Base-by-base conservation (phyloP, 2,797 vertebrate genomes). In the Microctenopoma steveboyesi region DNA sequence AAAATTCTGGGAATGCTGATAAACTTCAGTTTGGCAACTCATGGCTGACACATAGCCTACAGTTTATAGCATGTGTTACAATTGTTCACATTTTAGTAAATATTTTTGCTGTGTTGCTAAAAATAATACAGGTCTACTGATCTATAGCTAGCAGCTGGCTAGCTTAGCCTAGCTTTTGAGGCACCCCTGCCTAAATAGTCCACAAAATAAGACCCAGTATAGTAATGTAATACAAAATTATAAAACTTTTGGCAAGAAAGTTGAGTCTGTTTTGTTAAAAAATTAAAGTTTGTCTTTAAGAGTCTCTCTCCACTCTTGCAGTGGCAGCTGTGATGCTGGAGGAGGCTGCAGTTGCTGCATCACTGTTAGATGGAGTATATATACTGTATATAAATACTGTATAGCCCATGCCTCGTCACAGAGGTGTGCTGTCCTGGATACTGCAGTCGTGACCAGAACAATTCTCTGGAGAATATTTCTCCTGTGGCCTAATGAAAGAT, bases 381-480 rank as follows among this genome's bases (percentile, higher is more conserved):
- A 6, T 14, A 12, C 60, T 54, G 50, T 54, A 25, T 63, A 57
- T 77, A 88, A 88, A 86, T 79, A 86, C 8, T 39, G 75, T 51
- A 50, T 15, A 50, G 63, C 68, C 35, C 9, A 4, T 60, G 73
- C 9, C 68, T 72, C 87, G 81, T 86, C 76, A 83, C 56, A 69
- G 79, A 88, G 71, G 84, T 83, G 82, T 82, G 83, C 73, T 76
- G 57, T 74, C 67, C 80, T 85, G 76, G 81, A 79, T 69, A 73
- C 73, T 81, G 65, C 79, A 76, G 69, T 60, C 73, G 71, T 84
- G 74, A 83, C 69, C 76, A 83, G 65, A 88, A 90, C 86, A 89
- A 86, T 80, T 64, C 86, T 81, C 83, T 72, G 64, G 78, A 73
- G 82, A 65, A 74, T 74, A 65, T 63, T 73, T 67, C 76, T 82